A percentile compares a stretch with the other conserved stretches of the same genome.
phyloP scores from a whole-genome alignment of 2,113 vertebrate species.

The Hypomesus transpacificus region DNA sequence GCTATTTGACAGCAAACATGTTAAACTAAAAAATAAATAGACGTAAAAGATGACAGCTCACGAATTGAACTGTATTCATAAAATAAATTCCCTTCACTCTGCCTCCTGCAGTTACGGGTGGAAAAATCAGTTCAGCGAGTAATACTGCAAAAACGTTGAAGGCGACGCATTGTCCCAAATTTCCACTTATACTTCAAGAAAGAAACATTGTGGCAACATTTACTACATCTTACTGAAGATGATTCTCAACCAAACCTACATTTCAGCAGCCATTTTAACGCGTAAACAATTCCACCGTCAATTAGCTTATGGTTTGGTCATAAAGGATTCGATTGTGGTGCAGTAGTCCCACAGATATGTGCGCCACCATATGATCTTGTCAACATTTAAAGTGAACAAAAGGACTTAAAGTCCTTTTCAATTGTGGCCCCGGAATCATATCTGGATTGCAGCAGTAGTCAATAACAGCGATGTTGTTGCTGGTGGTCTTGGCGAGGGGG shows the following conservation, averaged over 20 bases:
- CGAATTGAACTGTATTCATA: neutral
- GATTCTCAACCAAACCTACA: conserved; percentile 43
- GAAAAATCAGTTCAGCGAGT: conserved; percentile 34
- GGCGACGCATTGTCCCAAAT: conserved; percentile 22
- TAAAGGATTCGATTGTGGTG: neutral
- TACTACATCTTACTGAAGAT: conserved; percentile 44
- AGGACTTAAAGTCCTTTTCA: neutral
- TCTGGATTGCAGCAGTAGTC: conserved; percentile 18
- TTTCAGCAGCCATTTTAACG: conserved; percentile 75
- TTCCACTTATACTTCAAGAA: neutral
- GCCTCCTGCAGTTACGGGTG: conserved; percentile 43
- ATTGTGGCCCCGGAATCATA: conserved; percentile 8
- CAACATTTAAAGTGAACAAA: conserved; percentile 1
- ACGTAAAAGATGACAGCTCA: conserved; percentile 8
- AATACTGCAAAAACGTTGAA: conserved; percentile 19
- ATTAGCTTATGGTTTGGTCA: neutral
- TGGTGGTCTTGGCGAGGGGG: conserved; percentile 24
- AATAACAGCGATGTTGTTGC: conserved; percentile 43
- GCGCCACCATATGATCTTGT: neutral
- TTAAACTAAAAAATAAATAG: conserved; percentile 13
- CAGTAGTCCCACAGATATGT: neutral
- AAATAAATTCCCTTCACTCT: conserved; percentile 49
- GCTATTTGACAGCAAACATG: neutral
- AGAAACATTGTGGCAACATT: neutral
- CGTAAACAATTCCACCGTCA: conserved; percentile 59